Conservation (phyloP, 2,888 invertebrate species). For the Salticus scenicus region DNA sequence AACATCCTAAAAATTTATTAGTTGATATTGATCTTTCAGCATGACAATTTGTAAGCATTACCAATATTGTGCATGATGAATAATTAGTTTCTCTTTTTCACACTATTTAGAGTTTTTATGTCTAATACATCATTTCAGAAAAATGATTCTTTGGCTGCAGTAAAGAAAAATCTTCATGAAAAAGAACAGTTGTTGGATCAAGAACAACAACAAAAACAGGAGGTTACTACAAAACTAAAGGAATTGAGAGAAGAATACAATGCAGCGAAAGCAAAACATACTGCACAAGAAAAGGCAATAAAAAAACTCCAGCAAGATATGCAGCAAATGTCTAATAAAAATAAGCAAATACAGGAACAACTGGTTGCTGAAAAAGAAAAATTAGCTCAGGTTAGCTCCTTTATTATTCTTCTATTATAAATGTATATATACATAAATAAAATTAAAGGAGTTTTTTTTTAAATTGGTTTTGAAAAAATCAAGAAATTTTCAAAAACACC, state of each 20-base stretch:
- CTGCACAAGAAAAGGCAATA: constrained; percentile 80
- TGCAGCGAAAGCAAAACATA: constrained; percentile 81
- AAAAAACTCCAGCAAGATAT: constrained; percentile 80
- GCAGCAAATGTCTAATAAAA: constrained; percentile 80
- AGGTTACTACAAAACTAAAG: constrained; percentile 85
- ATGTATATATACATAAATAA: no score
- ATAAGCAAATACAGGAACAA: constrained; percentile 80
- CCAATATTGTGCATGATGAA: no score
- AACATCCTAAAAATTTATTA: no score
- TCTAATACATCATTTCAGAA: constrained; percentile 69
- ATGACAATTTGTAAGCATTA: no score
- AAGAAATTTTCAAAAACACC: no score
- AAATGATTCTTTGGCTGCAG: constrained; percentile 84
- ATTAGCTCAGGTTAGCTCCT: constrained; percentile 30
- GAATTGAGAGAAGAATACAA: constrained; percentile 85
- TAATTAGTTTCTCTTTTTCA: no score
- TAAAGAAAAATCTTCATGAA: constrained; percentile 86
- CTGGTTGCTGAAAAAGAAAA: constrained; percentile 80
- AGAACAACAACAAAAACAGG: constrained; percentile 79
- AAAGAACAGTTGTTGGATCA: constrained; percentile 79
- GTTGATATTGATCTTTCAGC: no score
- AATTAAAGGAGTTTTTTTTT: no score
- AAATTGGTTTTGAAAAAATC: no score
- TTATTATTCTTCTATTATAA: no score
- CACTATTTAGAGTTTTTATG: no score